These are phyloP conservation scores for Lordiphosa andalusiaca DNA, from an alignment of 2,888 invertebrate genomes.

Conservation along the genomic window DNA sequence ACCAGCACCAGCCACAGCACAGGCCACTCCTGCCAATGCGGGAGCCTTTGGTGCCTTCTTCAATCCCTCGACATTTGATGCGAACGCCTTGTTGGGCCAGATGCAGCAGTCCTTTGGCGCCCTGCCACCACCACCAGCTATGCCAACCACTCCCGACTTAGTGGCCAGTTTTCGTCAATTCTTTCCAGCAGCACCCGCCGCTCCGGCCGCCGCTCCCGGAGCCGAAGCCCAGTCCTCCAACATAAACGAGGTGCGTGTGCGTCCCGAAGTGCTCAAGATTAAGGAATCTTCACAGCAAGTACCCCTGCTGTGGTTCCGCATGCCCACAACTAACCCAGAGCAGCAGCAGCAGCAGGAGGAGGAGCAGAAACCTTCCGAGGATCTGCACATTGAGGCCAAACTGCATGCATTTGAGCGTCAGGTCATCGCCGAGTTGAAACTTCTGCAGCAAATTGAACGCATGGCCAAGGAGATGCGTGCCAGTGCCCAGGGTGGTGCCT, in stretches of 20 bases:
- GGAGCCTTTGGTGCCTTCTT: conserved; percentile 17
- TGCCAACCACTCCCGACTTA: conserved; percentile 25
- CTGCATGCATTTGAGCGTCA: conserved; percentile 66
- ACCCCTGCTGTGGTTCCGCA: conserved; percentile 74
- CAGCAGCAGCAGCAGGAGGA: not conserved
- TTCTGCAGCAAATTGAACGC: conserved; percentile 69
- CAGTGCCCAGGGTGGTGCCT: conserved; percentile 19
- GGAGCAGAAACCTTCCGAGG: conserved; percentile 36
- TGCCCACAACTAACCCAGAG: conserved; percentile 30
- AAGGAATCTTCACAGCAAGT: conserved; percentile 44
- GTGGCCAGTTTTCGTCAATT: conserved; percentile 42
- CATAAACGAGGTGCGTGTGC: conserved; percentile 71
- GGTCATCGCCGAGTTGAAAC: conserved; percentile 65
- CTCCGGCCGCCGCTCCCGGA: not conserved
- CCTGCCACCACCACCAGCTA: not conserved
- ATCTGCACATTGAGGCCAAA: conserved; percentile 55
- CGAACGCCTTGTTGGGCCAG: conserved; percentile 11
- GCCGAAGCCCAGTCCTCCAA: conserved; percentile 55
- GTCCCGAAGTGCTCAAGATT: conserved; percentile 41
- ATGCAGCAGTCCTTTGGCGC: conserved; percentile 1
- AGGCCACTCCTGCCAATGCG: not conserved
- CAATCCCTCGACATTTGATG: conserved; percentile 23
- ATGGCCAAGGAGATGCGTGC: conserved; percentile 69
- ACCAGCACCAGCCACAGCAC: conserved; percentile 2
- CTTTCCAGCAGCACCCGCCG: conserved; percentile 17